These are phyloP conservation scores for Elmis aenea DNA, from an alignment of 2,888 invertebrate genomes.

Conservation along the genomic window DNA sequence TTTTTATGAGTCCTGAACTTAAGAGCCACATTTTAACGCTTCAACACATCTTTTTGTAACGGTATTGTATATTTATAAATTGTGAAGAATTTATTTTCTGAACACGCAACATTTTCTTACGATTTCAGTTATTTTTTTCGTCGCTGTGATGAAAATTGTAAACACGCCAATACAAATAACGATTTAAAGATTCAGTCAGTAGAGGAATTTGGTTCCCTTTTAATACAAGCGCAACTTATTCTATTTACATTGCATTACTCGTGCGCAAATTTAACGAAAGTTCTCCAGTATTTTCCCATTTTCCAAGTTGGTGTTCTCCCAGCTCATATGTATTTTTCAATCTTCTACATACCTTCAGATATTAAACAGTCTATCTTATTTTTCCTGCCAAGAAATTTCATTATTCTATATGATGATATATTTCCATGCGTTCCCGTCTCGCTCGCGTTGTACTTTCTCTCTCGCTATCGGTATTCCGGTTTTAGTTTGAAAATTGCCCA, in stretches of 20 bases:
- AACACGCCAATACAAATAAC: constrained; percentile 24
- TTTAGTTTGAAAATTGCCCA: constrained; percentile 18
- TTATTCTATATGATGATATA: constrained; percentile 45
- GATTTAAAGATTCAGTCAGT: constrained; percentile 31
- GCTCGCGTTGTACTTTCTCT: constrained; percentile 20
- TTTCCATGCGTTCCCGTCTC: constrained; percentile 32
- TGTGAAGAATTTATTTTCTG: too few relatives aligned
- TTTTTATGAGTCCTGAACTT: too few relatives aligned
- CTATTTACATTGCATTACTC: constrained; percentile 40
- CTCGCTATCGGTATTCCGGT: constrained; percentile 21
- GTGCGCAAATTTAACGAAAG: constrained; percentile 32
- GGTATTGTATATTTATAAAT: too few relatives aligned
- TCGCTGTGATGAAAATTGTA: too few relatives aligned
- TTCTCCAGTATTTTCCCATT: constrained; percentile 37
- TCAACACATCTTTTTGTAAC: too few relatives aligned
- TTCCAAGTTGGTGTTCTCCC: constrained; percentile 27
- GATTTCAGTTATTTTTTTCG: too few relatives aligned
- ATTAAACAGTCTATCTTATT: constrained; percentile 45
- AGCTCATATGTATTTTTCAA: constrained; percentile 42
- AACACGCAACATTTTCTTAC: too few relatives aligned
- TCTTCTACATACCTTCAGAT: constrained; percentile 42
- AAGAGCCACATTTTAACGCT: too few relatives aligned
- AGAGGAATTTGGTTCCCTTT: constrained; percentile 31
- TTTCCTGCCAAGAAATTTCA: constrained; percentile 44
- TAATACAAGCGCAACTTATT: constrained; percentile 32